Evolutionary conservation across 2,888 invertebrate species (phyloP).

Genomic region (Drosophila ezoana): DNA sequence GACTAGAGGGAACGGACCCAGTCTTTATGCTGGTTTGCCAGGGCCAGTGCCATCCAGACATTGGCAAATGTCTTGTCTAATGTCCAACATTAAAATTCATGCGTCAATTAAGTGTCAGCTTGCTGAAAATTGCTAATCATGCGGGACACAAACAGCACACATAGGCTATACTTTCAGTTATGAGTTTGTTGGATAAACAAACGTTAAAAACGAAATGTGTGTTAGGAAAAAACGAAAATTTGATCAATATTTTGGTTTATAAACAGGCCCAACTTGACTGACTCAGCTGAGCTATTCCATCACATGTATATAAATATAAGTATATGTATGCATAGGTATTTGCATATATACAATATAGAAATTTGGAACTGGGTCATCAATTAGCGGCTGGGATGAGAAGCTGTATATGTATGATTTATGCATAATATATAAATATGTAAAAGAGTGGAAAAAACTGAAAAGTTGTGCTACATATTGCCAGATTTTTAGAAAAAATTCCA

Average conservation of each 20-base stretch:
- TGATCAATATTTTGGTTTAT: conserved; percentile 47
- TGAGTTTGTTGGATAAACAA: conserved; percentile 65
- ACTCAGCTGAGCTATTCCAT: conserved; percentile 23
- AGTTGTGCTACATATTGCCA: not conserved
- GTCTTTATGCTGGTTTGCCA: not conserved
- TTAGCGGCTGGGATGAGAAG: conserved; percentile 20
- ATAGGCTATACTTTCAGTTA: conserved; percentile 24
- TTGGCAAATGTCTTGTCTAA: conserved; percentile 26
- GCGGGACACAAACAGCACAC: conserved; percentile 23
- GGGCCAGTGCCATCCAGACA: conserved; percentile 1
- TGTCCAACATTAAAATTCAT: conserved; percentile 53
- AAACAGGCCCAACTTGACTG: conserved; percentile 24
- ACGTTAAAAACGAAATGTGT: conserved; percentile 25
- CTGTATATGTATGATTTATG: conserved; percentile 9
- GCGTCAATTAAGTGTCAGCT: conserved; percentile 74
- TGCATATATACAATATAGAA: not conserved
- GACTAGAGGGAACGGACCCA: not conserved
- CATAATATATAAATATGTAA: not conserved
- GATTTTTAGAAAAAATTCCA: not conserved
- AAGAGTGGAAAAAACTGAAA: not conserved
- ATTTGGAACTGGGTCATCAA: conserved; percentile 52
- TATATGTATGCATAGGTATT: not conserved
- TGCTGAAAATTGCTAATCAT: conserved; percentile 73
- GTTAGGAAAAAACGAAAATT: conserved; percentile 19
- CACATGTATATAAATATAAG: not conserved